Evolutionary conservation across 2,888 invertebrate species (phyloP).

Genomic region (Agrotis exclamationis): DNA sequence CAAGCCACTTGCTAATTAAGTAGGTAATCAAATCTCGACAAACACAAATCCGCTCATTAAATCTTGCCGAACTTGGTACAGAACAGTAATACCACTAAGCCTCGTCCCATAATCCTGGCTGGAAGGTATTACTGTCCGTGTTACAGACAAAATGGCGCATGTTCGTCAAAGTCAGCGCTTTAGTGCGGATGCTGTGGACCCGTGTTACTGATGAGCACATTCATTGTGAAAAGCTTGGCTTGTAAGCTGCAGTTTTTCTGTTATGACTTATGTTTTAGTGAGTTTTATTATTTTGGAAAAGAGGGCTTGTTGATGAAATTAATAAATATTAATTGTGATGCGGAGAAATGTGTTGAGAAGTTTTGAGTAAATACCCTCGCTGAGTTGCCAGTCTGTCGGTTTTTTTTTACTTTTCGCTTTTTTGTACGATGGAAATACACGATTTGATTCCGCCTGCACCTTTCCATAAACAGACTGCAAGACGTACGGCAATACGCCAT

Average conservation of each 20-base stretch:
- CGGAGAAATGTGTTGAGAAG: too few species aligned
- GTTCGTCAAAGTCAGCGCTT: constrained; percentile 53
- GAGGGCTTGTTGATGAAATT: too few species aligned
- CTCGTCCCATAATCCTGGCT: constrained; percentile 36
- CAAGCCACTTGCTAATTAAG: not conserved
- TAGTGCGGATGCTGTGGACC: constrained; percentile 21
- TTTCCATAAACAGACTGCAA: too few species aligned
- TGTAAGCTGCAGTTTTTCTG: constrained; percentile 10
- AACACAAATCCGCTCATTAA: constrained; percentile 29
- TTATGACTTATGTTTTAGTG: not conserved
- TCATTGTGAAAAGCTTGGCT: constrained; percentile 30
- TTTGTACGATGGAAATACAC: too few species aligned
- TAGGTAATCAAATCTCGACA: constrained; percentile 18
- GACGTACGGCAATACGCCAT: too few species aligned
- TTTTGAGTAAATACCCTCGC: too few species aligned
- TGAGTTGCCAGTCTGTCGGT: too few species aligned
- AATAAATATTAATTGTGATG: too few species aligned
- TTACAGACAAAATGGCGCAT: constrained; percentile 17
- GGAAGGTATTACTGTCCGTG: constrained; percentile 27
- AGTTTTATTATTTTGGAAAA: not conserved
- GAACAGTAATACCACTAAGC: constrained; percentile 34
- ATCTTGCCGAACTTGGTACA: constrained; percentile 19
- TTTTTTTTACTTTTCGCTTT: too few species aligned
- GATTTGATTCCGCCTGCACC: too few species aligned
- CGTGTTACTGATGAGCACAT: constrained; percentile 53